phyloP scores from a whole-genome alignment of 1,140 invertebrate species.

The Bombus sibiricus region DNA sequence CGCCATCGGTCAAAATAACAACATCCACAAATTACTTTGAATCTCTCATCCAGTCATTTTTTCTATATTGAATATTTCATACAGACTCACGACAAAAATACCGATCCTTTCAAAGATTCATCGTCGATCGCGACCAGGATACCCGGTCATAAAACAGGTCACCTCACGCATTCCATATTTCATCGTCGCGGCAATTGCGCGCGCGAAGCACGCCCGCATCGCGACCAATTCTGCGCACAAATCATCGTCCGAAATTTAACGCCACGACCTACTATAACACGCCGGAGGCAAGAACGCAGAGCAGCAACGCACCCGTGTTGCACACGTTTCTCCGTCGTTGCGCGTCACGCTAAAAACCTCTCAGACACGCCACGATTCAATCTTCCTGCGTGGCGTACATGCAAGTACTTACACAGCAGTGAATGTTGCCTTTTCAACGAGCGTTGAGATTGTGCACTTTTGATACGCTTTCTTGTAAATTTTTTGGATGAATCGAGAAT shows the following conservation, averaged over 20 bases:
- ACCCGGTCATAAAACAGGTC: neutral
- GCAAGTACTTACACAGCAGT: neutral
- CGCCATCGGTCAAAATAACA: too few relatives aligned
- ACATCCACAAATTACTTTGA: too few relatives aligned
- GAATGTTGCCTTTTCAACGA: neutral
- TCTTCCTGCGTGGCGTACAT: neutral
- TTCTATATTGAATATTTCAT: neutral
- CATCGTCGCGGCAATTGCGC: slow-evolving; percentile 20
- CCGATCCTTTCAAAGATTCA: neutral
- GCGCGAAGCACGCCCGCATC: slow-evolving; percentile 8
- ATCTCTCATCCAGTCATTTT: too few relatives aligned
- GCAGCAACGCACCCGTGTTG: neutral
- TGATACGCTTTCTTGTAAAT: too few relatives aligned
- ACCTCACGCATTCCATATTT: slow-evolving; percentile 23
- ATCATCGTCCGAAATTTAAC: slow-evolving; percentile 43
- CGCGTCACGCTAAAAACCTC: slow-evolving; percentile 19
- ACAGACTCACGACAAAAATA: neutral
- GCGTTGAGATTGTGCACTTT: neutral
- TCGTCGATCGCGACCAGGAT: neutral
- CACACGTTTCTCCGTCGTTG: neutral
- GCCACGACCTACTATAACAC: slow-evolving; percentile 31
- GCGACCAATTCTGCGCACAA: slow-evolving; percentile 31
- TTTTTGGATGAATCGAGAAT: neutral
- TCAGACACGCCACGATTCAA: neutral
- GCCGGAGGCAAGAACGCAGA: slow-evolving; percentile 7